These are phyloP conservation scores for Acestrorhynchus altus DNA, from an alignment of 2,797 vertebrate species.

Conservation along the genomic window DNA sequence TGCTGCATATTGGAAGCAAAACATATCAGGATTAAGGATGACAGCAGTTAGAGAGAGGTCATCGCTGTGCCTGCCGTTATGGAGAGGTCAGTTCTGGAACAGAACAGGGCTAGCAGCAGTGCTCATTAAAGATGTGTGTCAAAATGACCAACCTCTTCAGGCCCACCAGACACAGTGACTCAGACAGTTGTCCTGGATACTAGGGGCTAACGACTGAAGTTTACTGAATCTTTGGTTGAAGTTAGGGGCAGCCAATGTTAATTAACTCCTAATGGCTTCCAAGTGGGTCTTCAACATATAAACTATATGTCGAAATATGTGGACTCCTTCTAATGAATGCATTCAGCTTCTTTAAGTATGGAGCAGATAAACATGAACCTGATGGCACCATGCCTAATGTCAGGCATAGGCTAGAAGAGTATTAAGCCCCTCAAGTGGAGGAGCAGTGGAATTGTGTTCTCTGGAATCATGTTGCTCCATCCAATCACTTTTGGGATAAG, in stretches of 20 bases:
- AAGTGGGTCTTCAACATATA: not conserved
- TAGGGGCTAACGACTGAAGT: not conserved
- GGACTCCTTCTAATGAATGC: too few species aligned
- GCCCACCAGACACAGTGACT: constrained; percentile 24
- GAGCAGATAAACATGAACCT: too few species aligned
- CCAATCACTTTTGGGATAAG: too few species aligned
- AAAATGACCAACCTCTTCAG: constrained; percentile 18
- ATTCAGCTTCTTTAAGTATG: too few species aligned
- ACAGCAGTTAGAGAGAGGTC: not conserved
- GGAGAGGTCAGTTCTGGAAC: not conserved
- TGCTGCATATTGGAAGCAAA: not conserved
- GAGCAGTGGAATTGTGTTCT: too few species aligned
- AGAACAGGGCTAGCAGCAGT: not conserved
- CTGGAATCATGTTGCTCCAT: too few species aligned
- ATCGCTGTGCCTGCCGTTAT: not conserved
- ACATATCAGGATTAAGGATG: not conserved
- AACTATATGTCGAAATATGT: too few species aligned
- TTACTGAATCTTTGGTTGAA: not conserved
- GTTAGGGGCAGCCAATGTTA: too few species aligned
- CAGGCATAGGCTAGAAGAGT: too few species aligned
- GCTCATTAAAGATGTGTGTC: constrained; percentile 18
- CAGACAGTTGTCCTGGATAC: not conserved
- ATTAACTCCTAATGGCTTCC: too few species aligned
- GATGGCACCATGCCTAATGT: too few species aligned
- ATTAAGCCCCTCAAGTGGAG: too few species aligned